phyloP scores from a whole-genome alignment of 2,888 invertebrate genomes.

The Chironomus tentans region DNA sequence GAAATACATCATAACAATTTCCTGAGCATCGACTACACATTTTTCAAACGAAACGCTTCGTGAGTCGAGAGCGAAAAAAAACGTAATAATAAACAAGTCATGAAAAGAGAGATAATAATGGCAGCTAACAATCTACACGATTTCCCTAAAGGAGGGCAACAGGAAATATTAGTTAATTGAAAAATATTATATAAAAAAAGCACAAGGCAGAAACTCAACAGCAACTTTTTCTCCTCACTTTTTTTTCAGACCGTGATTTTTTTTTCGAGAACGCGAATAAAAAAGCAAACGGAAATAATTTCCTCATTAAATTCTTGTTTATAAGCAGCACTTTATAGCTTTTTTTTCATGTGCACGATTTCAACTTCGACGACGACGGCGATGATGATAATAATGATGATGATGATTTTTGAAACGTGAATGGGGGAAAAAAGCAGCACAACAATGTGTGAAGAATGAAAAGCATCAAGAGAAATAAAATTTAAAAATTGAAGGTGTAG shows the following conservation, averaged over 20 bases:
- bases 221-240: not conserved
- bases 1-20: not conserved
- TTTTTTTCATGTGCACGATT: conserved; percentile 1
- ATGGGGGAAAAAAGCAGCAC: not conserved
- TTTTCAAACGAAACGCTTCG: too few relatives aligned
- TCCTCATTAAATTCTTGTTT: conserved; percentile 26
- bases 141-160: conserved; percentile 15
- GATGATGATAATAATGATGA: not conserved
- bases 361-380: not conserved
- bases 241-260: too few relatives aligned
- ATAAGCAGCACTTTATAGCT: conserved; percentile 1
- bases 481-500: conserved; percentile 11
- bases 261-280: not conserved
- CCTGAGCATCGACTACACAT: not conserved
- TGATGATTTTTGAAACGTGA: not conserved
- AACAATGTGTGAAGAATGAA: not conserved
- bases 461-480: too few relatives aligned
- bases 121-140: too few relatives aligned
- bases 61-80: not conserved
- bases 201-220: not conserved
- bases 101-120: not conserved
- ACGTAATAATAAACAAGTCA: not conserved
- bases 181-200: conserved; percentile 5
- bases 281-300: conserved; percentile 22
- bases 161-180: conserved; percentile 25